Percentiles rank a stretch among this genome's conserved stretches.
Conservation (phyloP, 2,113 vertebrate genomes). For the Cephalophus harveyi region DNA sequence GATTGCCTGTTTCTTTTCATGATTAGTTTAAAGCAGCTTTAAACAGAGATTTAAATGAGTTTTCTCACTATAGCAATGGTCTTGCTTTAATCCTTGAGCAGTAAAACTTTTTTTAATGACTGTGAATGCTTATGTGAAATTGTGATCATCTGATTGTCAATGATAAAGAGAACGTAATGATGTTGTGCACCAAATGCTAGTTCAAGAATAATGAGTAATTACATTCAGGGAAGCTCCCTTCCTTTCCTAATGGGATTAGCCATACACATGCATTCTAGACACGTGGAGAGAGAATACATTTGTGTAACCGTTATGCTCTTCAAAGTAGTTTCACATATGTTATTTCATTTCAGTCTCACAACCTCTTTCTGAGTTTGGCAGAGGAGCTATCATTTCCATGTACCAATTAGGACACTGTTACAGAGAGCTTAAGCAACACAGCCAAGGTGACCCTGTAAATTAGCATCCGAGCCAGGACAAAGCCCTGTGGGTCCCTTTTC, state of each 20-base stretch:
- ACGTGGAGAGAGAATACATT: neutral
- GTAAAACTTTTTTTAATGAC: neutral
- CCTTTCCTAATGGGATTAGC: constrained; percentile 34
- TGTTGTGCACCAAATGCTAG: neutral
- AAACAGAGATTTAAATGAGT: neutral
- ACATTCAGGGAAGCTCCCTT: neutral
- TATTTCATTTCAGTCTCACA: neutral
- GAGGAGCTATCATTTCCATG: neutral
- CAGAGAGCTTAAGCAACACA: neutral
- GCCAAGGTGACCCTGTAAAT: neutral
- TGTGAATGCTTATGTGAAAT: constrained; percentile 18
- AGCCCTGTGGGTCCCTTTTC: neutral
- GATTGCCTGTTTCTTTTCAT: neutral
- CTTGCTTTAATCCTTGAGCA: constrained; percentile 25
- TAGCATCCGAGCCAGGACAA: neutral
- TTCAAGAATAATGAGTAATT: constrained; percentile 36
- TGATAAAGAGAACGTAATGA: neutral
- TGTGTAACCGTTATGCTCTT: neutral
- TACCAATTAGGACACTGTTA: neutral
- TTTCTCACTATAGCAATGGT: neutral
- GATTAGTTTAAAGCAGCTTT: neutral
- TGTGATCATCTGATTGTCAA: neutral
- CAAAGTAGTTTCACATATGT: neutral
- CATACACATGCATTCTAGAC: constrained; percentile 10
- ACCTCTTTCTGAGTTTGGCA: neutral